A percentile compares a stretch with the other conserved stretches of the same genome.
Evolutionary conservation across 1,140 invertebrate species (phyloP).

Genomic region (Calliopsis andreniformis): DNA sequence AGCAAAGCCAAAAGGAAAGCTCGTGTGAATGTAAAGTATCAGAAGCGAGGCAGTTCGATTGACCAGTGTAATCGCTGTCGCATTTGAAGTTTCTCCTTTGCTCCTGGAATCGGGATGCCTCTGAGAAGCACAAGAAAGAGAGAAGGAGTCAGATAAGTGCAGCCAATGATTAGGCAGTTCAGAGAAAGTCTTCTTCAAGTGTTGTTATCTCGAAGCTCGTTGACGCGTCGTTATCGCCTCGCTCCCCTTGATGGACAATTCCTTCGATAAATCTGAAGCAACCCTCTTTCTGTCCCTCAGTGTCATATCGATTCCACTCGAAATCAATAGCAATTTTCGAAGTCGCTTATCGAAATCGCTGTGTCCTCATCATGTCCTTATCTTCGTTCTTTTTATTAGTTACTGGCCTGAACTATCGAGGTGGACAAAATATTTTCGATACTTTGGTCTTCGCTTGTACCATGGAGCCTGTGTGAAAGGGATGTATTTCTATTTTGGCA

Average conservation of each 20-base stretch:
- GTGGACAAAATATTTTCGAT: neutral
- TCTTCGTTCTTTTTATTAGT: neutral
- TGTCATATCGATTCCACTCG: slow-evolving; percentile 7
- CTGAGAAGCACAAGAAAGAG: neutral
- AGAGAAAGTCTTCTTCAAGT: slow-evolving; percentile 10
- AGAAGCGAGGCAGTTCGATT: slow-evolving; percentile 50
- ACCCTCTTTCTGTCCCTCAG: too few relatives aligned
- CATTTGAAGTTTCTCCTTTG: slow-evolving; percentile 10
- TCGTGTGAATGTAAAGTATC: slow-evolving; percentile 51
- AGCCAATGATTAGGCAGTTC: slow-evolving; percentile 52
- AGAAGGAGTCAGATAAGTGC: slow-evolving; percentile 40
- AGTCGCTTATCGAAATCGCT: neutral
- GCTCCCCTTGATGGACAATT: neutral
- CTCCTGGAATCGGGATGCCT: slow-evolving; percentile 20
- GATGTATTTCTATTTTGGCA: too few relatives aligned
- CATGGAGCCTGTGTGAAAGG: too few relatives aligned
- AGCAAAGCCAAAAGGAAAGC: neutral
- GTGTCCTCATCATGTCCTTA: neutral
- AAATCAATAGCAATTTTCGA: neutral
- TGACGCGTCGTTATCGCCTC: slow-evolving; percentile 44
- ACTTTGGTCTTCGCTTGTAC: neutral
- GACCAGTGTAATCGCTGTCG: slow-evolving; percentile 45
- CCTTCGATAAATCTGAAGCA: slow-evolving; percentile 13
- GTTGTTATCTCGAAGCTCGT: slow-evolving; percentile 48
- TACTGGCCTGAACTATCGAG: too few relatives aligned